Evolutionary conservation across 2,113 vertebrate species (phyloP), one percentile per base, ranked within the genome.

Genomic region (Leptocoma aspasia): DNA sequence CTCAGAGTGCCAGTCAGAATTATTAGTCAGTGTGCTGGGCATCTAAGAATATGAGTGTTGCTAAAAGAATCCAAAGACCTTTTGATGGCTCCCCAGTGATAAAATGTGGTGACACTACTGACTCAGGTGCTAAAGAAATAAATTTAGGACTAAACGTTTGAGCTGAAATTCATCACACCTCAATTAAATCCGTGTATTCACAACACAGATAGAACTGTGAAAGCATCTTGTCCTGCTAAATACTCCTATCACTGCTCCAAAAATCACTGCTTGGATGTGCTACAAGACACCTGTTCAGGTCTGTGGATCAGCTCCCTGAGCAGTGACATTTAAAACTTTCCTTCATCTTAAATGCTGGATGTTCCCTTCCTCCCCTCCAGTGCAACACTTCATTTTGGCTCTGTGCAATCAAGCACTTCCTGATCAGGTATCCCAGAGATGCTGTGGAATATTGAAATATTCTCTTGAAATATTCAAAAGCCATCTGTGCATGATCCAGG

Each of bases 401-500:
- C 26, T 45, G 15, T 60, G 31, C 11, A 57, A 60, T 20, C 20
- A 33, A 70, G 16, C 5, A 57, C 24, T 21, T 88, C 13, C 35
- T 15, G 14, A 65, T 31, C 31, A 57, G 3, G 19, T 49, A 75
- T 59, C 20, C 19, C 45, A 50, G 28, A 37, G 15, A 75, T 41
- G 14, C 1, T 26, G 18, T 57, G 41, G 28, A 64, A 7, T 56
- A 15, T 53, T 63, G 1, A 0, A n/a, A n/a, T n/a, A n/a, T n/a
- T n/a, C 26, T 31, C 28, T 23, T 59, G 66, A 52, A 66, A 52
- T 39, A 30, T 14, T 53, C 39, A 73, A 81, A 93, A 89, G 5
- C 4, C 9, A 9, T 10, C 31, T 24, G 19, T 53, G 41, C 13
- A 16, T 33, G 12, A 50, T 30, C 30, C 37, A 44, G 35, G 26